These are phyloP conservation scores for Axis porcinus DNA, from an alignment of 2,113 vertebrate genomes.

Conservation along the genomic window DNA sequence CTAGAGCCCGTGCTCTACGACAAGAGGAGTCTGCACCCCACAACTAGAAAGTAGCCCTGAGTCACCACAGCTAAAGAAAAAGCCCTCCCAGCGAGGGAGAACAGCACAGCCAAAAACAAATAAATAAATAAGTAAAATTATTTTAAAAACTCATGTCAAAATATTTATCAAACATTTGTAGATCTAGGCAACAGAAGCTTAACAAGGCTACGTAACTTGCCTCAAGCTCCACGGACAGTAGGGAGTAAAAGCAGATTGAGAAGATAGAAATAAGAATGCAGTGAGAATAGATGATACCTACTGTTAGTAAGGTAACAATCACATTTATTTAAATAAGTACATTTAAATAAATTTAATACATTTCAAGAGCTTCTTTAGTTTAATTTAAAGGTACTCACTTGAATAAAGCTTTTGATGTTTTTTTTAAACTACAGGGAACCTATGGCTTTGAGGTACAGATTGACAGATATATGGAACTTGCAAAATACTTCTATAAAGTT, in stretches of 20 bases:
- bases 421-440: slow-evolving; percentile 70
- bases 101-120: not conserved
- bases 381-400: not conserved
- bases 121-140: not conserved
- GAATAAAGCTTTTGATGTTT: not conserved
- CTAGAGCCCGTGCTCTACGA: rapidly evolving
- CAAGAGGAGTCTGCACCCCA: not conserved
- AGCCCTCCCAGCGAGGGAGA: not conserved
- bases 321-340: not conserved
- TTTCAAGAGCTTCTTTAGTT: not conserved
- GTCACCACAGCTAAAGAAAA: not conserved
- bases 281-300: not conserved
- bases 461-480: slow-evolving; percentile 80
- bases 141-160: not conserved
- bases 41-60: not conserved
- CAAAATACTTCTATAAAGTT: slow-evolving; percentile 79
- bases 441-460: slow-evolving; percentile 79
- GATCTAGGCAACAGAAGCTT: not conserved
- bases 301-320: not conserved
- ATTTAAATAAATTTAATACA: not conserved
- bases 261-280: not conserved
- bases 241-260: not conserved
- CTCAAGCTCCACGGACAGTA: not conserved
- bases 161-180: not conserved
- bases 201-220: not conserved